Evolutionary conservation across 2,888 invertebrate species (phyloP).

Genomic region (Ennomos fuscantarius): DNA sequence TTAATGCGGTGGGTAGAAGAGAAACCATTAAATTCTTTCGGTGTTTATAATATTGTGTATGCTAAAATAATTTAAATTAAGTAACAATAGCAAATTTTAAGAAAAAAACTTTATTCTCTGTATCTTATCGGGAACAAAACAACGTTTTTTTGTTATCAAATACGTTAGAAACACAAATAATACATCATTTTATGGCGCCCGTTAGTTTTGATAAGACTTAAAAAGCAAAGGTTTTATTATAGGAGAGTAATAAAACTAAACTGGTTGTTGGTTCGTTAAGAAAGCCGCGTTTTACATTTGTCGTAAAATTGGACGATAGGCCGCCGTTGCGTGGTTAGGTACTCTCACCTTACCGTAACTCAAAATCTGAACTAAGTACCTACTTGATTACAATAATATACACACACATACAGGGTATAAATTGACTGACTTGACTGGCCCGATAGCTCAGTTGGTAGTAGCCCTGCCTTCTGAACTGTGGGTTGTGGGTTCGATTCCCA

Average conservation of each 20-base stretch:
- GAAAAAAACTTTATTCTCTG: conserved; percentile 20
- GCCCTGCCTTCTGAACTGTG: too few relatives aligned
- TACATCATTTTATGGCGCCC: conserved; percentile 43
- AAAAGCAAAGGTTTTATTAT: conserved; percentile 40
- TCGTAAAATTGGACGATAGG: conserved; percentile 32
- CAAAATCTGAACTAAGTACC: too few relatives aligned
- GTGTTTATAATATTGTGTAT: too few relatives aligned
- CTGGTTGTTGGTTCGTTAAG: conserved; percentile 40
- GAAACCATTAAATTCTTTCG: too few relatives aligned
- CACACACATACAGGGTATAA: too few relatives aligned
- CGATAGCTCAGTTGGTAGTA: too few relatives aligned
- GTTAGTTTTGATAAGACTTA: conserved; percentile 43
- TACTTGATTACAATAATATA: too few relatives aligned
- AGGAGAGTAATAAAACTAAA: conserved; percentile 37
- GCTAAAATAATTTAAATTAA: background rate
- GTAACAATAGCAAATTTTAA: conserved; percentile 12
- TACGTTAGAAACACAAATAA: conserved; percentile 37
- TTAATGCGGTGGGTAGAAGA: too few relatives aligned
- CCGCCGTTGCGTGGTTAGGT: conserved; percentile 4
- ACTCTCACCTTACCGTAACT: background rate
- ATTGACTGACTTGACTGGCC: too few relatives aligned
- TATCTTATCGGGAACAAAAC: conserved; percentile 39
- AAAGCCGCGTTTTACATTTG: conserved; percentile 40
- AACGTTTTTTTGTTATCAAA: conserved; percentile 40
- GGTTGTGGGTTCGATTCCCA: too few relatives aligned